These are phyloP conservation scores for Phyllostomus hastatus DNA, from an alignment of 2,113 vertebrate species.

Conservation along the genomic window DNA sequence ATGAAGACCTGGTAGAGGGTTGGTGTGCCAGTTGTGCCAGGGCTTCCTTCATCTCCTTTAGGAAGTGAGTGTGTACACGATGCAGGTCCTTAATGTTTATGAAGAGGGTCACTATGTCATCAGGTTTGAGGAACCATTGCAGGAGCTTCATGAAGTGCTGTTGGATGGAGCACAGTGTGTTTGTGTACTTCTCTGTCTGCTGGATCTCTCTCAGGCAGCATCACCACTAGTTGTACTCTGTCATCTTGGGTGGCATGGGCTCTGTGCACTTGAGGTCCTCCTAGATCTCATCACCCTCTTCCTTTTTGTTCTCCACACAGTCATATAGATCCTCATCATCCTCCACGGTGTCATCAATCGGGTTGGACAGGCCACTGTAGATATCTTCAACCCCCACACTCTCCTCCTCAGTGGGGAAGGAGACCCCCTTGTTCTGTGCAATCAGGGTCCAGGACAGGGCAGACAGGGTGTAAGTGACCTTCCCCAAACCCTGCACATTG, in stretches of 20 bases:
- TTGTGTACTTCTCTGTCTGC: constrained; percentile 92
- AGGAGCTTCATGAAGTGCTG: constrained; percentile 94
- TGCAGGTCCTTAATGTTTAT: constrained; percentile 91
- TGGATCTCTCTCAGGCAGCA: constrained; percentile 92
- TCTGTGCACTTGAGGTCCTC: constrained; percentile 91
- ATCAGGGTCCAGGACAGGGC: constrained; percentile 84
- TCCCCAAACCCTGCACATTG: constrained; percentile 94
- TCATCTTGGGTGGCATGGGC: constrained; percentile 82
- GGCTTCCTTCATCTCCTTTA: constrained; percentile 84
- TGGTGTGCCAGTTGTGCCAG: constrained; percentile 70
- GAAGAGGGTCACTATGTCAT: constrained; percentile 91
- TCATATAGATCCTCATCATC: constrained; percentile 94
- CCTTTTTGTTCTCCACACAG: constrained; percentile 90
- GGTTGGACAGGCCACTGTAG: constrained; percentile 92
- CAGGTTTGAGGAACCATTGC: constrained; percentile 83
- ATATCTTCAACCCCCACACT: constrained; percentile 88
- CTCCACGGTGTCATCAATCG: constrained; percentile 92
- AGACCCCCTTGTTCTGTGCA: constrained; percentile 83
- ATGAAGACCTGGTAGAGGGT: constrained; percentile 90
- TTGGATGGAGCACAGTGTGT: constrained; percentile 89
- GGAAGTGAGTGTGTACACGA: constrained; percentile 81
- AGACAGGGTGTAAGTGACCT: constrained; percentile 91
- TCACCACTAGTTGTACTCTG: constrained; percentile 86
- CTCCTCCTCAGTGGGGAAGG: constrained; percentile 88
- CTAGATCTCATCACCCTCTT: constrained; percentile 92